A percentile compares a stretch with the other conserved stretches of the same genome.
Conservation (phyloP, 2,888 invertebrate genomes). For the Oligia fasciuncula region DNA sequence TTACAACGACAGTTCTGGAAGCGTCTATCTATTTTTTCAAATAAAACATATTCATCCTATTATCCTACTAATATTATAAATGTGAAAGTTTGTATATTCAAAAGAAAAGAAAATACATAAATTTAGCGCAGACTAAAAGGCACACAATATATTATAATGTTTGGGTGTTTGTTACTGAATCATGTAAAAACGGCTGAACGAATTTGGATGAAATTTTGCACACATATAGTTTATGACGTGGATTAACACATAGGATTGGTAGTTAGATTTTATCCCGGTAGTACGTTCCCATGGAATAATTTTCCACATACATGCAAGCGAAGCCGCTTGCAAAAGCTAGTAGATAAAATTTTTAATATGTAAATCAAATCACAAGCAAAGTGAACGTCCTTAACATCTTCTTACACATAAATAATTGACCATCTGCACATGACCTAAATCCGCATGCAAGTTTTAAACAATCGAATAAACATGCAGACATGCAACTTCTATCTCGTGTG, state of each 20-base stretch:
- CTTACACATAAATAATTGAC: constrained; percentile 3
- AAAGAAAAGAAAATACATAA: too few relatives aligned
- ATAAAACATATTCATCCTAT: neutral
- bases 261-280: neutral
- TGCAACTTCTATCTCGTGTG: constrained; percentile 41
- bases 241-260: neutral
- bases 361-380: neutral
- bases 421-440: constrained; percentile 21
- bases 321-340: neutral
- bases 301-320: neutral
- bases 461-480: constrained; percentile 26
- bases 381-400: constrained; percentile 4
- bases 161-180: neutral
- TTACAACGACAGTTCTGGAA: neutral
- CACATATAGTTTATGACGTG: neutral
- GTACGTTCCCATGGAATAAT: neutral
- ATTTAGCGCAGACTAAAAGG: too few relatives aligned
- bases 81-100: too few relatives aligned
- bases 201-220: neutral
- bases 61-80: neutral
- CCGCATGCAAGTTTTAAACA: constrained; percentile 25
- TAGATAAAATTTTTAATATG: neutral
- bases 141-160: neutral
- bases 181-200: neutral
- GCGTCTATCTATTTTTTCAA: neutral